A percentile compares a stretch with the other conserved stretches of the same genome.
These are phyloP conservation scores for Platerodrilus igneus DNA, from an alignment of 2,888 invertebrate genomes.

Conservation along the genomic window DNA sequence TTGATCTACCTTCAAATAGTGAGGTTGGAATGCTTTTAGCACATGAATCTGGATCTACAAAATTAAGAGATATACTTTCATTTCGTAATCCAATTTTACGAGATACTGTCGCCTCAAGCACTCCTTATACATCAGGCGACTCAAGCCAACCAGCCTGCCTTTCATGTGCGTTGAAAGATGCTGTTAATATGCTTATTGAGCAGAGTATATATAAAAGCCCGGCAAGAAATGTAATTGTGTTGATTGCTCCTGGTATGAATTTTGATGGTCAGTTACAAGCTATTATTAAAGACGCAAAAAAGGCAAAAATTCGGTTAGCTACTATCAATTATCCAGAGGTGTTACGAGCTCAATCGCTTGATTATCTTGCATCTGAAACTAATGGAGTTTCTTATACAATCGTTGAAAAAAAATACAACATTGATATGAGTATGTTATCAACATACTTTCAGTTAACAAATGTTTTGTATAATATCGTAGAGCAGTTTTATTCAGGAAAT, in stretches of 20 bases:
- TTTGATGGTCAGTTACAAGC: slow-evolving; percentile 45
- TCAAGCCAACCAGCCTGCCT: slow-evolving; percentile 50
- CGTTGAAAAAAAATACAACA: slow-evolving; percentile 52
- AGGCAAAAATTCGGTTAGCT: slow-evolving; percentile 49
- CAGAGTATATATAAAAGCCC: slow-evolving; percentile 46
- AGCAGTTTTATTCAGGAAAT: slow-evolving; percentile 49
- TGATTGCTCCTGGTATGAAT: slow-evolving; percentile 55
- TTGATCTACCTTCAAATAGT: slow-evolving; percentile 52
- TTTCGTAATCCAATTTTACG: slow-evolving; percentile 40
- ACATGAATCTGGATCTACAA: slow-evolving; percentile 44
- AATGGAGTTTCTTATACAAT: slow-evolving; percentile 51
- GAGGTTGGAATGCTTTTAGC: slow-evolving; percentile 53
- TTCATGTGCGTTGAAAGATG: slow-evolving; percentile 48
- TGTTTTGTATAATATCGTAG: slow-evolving; percentile 49
- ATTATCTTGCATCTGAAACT: slow-evolving; percentile 48
- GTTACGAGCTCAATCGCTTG: slow-evolving; percentile 46
- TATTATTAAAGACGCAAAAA: slow-evolving; percentile 45
- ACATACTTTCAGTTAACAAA: slow-evolving; percentile 54
- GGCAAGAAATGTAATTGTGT: slow-evolving; percentile 53
- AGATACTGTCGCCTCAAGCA: slow-evolving; percentile 47
- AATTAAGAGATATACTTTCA: slow-evolving; percentile 41
- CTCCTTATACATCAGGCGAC: slow-evolving; percentile 53
- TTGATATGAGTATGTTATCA: slow-evolving; percentile 50
- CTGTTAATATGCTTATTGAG: slow-evolving; percentile 50
- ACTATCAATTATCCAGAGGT: slow-evolving; percentile 55